phyloP scores from a whole-genome alignment of 2,888 invertebrate species.

The Oligia fasciuncula region DNA sequence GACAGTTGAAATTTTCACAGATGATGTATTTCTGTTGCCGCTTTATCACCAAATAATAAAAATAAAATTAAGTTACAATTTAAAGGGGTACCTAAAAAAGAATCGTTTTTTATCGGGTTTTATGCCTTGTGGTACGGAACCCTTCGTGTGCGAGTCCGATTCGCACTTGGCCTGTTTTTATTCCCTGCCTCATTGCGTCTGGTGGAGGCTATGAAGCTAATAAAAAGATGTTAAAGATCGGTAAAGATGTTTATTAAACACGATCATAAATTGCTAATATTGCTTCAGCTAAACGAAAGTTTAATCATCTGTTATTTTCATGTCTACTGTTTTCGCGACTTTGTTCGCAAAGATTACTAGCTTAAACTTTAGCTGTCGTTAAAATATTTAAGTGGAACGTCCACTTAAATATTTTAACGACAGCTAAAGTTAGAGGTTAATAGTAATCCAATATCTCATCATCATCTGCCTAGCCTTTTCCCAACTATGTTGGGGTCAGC shows the following conservation, averaged over 20 bases:
- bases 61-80: no score
- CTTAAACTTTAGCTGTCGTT: conserved; percentile 4
- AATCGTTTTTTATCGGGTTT: no score
- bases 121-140: no score
- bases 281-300: conserved; percentile 46
- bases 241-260: conserved; percentile 46
- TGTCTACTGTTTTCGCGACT: conserved; percentile 40
- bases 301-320: conserved; percentile 51
- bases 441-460: neutral
- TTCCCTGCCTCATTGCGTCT: neutral
- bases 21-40: no score
- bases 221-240: no score
- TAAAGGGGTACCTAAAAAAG: no score
- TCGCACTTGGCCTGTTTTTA: neutral
- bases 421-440: neutral
- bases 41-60: no score
- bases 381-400: conserved; percentile 8
- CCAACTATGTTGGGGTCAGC: neutral
- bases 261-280: conserved; percentile 37
- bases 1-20: no score
- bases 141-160: neutral
- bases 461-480: neutral
- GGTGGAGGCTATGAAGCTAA: conserved; percentile 6
- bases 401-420: no score
- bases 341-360: conserved; percentile 10